Evolutionary conservation across 2,888 invertebrate genomes (phyloP).

Genomic region (Koerneria pararmatus): DNA sequence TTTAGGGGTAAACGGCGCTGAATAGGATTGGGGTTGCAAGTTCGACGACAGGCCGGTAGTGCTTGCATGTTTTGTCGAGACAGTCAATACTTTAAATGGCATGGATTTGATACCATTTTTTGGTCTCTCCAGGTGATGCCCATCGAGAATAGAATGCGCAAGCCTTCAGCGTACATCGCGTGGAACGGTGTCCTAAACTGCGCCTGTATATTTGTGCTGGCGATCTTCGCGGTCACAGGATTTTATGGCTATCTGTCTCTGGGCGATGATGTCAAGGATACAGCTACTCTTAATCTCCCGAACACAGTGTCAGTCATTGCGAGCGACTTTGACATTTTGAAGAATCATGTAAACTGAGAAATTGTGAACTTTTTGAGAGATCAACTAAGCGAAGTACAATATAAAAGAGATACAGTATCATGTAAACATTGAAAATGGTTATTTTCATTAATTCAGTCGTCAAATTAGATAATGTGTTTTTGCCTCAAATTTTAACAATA

Average conservation of each 20-base stretch:
- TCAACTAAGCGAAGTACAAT: too few species aligned
- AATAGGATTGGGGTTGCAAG: too few species aligned
- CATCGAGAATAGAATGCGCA: slow-evolving; percentile 58
- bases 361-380: too few species aligned
- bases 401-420: too few species aligned
- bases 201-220: slow-evolving; percentile 50
- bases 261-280: slow-evolving; percentile 55
- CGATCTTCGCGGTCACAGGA: slow-evolving; percentile 42
- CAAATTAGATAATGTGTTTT: too few species aligned
- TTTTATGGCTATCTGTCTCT: slow-evolving; percentile 55
- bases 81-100: slow-evolving; percentile 32
- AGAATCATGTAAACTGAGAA: too few species aligned
- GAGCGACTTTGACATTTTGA: too few species aligned
- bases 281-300: slow-evolving; percentile 59
- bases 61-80: not conserved
- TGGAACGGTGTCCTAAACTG: slow-evolving; percentile 56
- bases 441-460: too few species aligned
- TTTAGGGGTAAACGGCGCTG: too few species aligned
- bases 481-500: too few species aligned
- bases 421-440: too few species aligned
- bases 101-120: slow-evolving; percentile 1
- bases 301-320: slow-evolving; percentile 38
- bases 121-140: slow-evolving; percentile 54
- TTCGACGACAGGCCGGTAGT: not conserved
- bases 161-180: slow-evolving; percentile 51